Percentiles rank a stretch among this genome's conserved stretches.
phyloP scores from a whole-genome alignment of 2,113 vertebrate genomes.

The Zapornia atra region DNA sequence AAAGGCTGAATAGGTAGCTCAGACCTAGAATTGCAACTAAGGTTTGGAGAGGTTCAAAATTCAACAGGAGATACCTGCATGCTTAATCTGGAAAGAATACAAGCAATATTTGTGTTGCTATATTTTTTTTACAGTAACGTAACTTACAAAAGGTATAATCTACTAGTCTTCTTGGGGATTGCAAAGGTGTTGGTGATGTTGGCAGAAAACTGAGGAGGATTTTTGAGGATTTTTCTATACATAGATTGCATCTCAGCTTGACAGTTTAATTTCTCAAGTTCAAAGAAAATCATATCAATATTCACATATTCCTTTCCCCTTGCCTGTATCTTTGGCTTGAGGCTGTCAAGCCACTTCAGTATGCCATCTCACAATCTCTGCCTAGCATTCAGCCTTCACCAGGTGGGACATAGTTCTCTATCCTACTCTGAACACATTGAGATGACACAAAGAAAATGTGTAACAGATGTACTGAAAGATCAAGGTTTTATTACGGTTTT shows the following conservation, averaged over 20 bases:
- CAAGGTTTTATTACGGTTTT: not conserved
- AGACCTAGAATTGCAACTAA: not conserved
- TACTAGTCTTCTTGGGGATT: not conserved
- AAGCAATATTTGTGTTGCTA: not conserved
- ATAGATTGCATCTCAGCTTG: not conserved
- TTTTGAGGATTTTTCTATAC: not conserved
- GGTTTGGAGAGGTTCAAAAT: not conserved
- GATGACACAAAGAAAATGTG: not conserved
- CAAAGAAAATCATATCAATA: not conserved
- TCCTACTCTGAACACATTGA: not conserved
- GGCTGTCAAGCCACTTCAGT: not conserved
- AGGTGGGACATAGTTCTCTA: not conserved
- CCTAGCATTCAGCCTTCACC: accelerated
- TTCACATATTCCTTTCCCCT: not conserved
- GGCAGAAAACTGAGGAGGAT: not conserved
- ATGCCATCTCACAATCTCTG: not conserved
- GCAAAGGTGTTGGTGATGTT: not conserved
- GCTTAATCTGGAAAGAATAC: not conserved
- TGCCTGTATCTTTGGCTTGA: not conserved
- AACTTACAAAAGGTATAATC: not conserved
- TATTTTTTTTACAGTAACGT: not conserved
- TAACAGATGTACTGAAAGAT: not conserved
- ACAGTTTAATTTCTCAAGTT: not conserved
- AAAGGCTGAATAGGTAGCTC: not conserved
- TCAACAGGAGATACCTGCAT: not conserved